Conservation (phyloP, 2,888 invertebrate species). For the Eupsilia transversa region DNA sequence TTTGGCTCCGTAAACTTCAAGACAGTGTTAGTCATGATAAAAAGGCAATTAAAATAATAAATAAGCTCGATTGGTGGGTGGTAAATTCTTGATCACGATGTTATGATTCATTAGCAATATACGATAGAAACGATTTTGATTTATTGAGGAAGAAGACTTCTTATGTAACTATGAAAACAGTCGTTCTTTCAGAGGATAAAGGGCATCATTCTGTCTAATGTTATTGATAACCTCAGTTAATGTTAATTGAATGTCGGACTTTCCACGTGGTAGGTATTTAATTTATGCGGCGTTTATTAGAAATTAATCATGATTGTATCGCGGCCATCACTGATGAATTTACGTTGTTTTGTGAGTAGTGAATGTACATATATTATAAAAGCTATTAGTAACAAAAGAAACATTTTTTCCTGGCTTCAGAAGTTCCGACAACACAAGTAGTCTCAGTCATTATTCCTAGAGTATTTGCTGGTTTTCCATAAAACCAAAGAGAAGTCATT, state of each 20-base stretch:
- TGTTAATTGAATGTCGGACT: slow-evolving; percentile 74
- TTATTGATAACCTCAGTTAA: slow-evolving; percentile 73
- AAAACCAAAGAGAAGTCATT: no score
- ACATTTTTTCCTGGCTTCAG: background rate
- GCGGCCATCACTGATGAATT: slow-evolving; percentile 42
- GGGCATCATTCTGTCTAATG: slow-evolving; percentile 64
- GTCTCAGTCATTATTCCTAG: background rate
- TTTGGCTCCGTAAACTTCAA: slow-evolving; percentile 19
- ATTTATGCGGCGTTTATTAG: slow-evolving; percentile 59
- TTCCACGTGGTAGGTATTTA: slow-evolving; percentile 67
- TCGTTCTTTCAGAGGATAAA: slow-evolving; percentile 36
- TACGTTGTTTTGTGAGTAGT: slow-evolving; percentile 29
- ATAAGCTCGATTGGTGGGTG: slow-evolving; percentile 36
- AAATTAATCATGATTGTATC: slow-evolving; percentile 67
- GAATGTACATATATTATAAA: background rate
- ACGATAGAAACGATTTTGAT: slow-evolving; percentile 36
- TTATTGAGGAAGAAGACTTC: slow-evolving; percentile 37
- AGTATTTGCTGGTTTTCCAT: background rate
- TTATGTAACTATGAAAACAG: slow-evolving; percentile 27
- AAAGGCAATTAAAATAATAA: slow-evolving; percentile 44
- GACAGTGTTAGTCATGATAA: slow-evolving; percentile 16
- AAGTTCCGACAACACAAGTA: no score
- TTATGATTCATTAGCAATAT: slow-evolving; percentile 43
- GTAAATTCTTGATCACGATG: slow-evolving; percentile 40
- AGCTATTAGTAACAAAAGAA: background rate